Base-by-base conservation (phyloP, 1,140 invertebrate species). In the Caerostris darwini region DNA sequence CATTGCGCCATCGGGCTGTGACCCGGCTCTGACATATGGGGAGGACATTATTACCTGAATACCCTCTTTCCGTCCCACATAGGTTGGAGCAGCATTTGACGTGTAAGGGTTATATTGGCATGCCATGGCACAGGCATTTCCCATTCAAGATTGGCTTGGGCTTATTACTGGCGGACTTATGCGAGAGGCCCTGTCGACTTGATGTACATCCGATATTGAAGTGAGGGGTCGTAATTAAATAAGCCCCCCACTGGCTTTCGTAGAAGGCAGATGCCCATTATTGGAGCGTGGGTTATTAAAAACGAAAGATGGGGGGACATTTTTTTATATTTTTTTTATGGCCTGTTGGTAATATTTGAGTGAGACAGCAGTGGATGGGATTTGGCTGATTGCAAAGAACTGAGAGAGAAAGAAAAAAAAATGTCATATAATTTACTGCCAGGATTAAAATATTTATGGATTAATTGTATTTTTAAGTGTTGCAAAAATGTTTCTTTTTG, bases 1-100 rank as follows among this genome's bases (percentile, higher is more conserved):
- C 92, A 93, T 93, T 93, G 92, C 92, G 83, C 83, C 92, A 93
- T n/a, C 59, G 58, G 90, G 90, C 81, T 92, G 90, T 81, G 92
- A 93, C 92, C 85, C 92, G 92, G 90, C 82, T 87, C 85, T 89
- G 92, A 89, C 85, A 86, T 88, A 81, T 50, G 83, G 82, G 83
- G 71, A 61, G 58, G 69, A 89, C 69, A 88, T 88, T 94, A 88
- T 88, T 94, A 88, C 85, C 92, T 89, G 85, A 89, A 88, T 88
- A 81, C 92, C 92, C 69, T 17, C 69, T 88, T 87, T 82, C 71
- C 85, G 64, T n/a, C 83, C 92, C 92, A 88, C 92, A 94, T 89
- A 81, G 85, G 92, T 94, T 94, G 85, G 92, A 67, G 82, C 14
- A 57, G 53, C 53, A 14, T 69, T 86, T 69, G 91, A 71, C 59